Evolutionary conservation across 2,888 invertebrate genomes (phyloP), one percentile per base, ranked within the genome.

Genomic region (Melanotus villosus): DNA sequence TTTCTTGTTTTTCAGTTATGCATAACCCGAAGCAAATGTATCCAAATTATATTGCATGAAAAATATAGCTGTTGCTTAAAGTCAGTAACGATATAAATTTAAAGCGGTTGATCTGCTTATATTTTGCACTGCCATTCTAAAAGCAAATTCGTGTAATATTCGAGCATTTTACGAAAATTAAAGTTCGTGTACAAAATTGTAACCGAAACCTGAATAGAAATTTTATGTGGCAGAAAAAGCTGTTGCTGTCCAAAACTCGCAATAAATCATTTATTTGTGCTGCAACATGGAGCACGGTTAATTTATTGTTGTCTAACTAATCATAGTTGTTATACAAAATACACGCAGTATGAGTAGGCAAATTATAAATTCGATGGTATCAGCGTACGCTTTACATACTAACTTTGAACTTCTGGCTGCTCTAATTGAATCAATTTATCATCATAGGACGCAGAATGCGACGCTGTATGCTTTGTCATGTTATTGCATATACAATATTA

Each of bases 371-470:
- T 62, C 36, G 50, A 50, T 50, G 50, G 45, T 59, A 59, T 59
- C 45, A 59, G 59, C 45, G 34, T 45, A 43, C 14, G 59, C 45
- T 30, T 12, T 34, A 14, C 57, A 59, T 59, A 45, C 45, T 45
- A 59, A 59, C 32, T 59, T 59, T 45, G 45, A 59, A 59, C 19
- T 62, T 62, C 36, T 62, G 10, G 45, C 30, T 59, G 32, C 19
- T 34, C 32, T 36, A 62, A 62, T 62, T 62, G 50, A 62, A 50
- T 36, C 62, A 62, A 62, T 62, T 62, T 36, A 36, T 62, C 62
- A 50, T 50, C 36, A 14, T 23, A 38, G 36, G 21, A 19, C 12
- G 23, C 18, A 30, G 6, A 5, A 36, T 19, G 34, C 34, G 12
- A 21, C 9, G 12, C 1, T 56, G 6, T 38, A 23, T 18, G 18